These are phyloP conservation scores for Drosophila cognata DNA, from an alignment of 2,888 invertebrate genomes.

Conservation along the genomic window DNA sequence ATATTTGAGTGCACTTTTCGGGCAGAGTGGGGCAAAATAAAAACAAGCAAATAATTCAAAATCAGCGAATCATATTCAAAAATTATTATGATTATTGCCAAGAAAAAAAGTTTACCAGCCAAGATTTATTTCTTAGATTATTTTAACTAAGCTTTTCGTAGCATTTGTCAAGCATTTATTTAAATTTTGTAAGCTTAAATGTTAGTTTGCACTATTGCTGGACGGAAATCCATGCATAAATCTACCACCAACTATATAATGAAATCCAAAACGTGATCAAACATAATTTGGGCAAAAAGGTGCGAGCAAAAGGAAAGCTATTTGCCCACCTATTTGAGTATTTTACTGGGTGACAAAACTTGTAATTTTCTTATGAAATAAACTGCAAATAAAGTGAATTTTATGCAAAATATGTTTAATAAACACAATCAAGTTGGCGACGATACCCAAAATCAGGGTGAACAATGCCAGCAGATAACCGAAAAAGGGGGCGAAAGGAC, in stretches of 20 bases:
- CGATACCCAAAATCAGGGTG: conserved; percentile 42
- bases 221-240: conserved; percentile 7
- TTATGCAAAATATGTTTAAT: conserved; percentile 81
- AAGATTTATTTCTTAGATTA: neutral
- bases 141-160: neutral
- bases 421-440: conserved; percentile 70
- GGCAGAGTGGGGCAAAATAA: neutral
- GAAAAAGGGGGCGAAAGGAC: conserved; percentile 61
- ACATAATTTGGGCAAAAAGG: conserved; percentile 75
- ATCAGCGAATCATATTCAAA: neutral
- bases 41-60: neutral
- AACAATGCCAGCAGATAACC: conserved; percentile 51
- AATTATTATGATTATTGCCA: neutral
- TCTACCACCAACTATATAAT: conserved; percentile 29
- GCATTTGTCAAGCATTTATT: neutral
- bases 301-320: conserved; percentile 48
- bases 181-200: neutral
- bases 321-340: conserved; percentile 12
- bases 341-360: conserved; percentile 42
- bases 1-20: conserved; percentile 49
- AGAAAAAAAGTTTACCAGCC: neutral
- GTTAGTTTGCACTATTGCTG: neutral
- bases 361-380: conserved; percentile 75
- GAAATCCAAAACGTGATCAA: conserved; percentile 72
- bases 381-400: conserved; percentile 78